Base-by-base conservation (phyloP, 92 coral and sea anemone genomes). In the Epizoanthus fatuus region DNA sequence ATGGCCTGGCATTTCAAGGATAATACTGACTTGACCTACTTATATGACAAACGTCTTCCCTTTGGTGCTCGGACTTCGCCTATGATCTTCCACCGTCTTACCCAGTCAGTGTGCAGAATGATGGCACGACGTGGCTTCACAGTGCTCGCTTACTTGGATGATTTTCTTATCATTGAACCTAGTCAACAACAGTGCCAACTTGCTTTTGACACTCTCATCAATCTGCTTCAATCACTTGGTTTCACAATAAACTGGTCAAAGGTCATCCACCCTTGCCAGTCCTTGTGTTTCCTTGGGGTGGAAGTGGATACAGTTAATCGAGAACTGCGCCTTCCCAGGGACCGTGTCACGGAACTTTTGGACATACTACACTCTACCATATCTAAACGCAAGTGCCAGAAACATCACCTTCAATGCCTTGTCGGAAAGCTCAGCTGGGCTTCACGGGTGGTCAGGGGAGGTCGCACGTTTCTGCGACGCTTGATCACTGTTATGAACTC, bases 401-500 rank as follows among this genome's bases (percentile, higher is more conserved):
- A 85, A 65, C 83, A 55, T 49, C 86, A 71, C 69, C 90, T 71
- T 62, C 90, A 72, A 44, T 74, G 81, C 15, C 82, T 85, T 38
- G 86, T 68, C 17, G 92, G 85, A 12, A 74, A 82, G 73, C 84
- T 83, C 10, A 88, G 84, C 62, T 81, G 80, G 84, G 93, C 89
- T 15, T 86, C 89, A 29, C 60, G 67, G 0, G 89, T 84, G 3
- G 83, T 88, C 81, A 54, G n/a, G 81, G 68, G 75, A 51, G 88
- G 84, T 42, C 80, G 80, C 29, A 79, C 79, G 39, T 79, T 90
- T 66, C 45, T 85, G 29, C 66, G 74, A 29, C 93, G 84, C 10
- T 79, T 85, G 29, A 84, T 90, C 74, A 80, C 84, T 73, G 53
- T 90, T 16, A 47, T 60, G 75, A 78, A 78, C 17, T 78, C 85